Conservation (phyloP, 2,113 vertebrate species). For the Aix galericulata region DNA sequence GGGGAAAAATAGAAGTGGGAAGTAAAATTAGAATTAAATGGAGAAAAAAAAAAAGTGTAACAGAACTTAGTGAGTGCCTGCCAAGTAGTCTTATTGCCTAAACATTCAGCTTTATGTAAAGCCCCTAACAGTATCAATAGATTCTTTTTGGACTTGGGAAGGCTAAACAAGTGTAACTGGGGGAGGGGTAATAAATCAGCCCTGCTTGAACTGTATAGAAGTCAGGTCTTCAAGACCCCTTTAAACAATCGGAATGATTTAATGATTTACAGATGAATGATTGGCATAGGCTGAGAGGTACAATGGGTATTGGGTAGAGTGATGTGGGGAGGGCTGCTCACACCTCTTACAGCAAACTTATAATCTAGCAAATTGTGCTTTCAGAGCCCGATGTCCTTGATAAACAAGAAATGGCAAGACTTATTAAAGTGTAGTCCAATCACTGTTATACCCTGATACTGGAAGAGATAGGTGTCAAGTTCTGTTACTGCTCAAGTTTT, state of each 20-base stretch:
- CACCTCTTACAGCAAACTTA: background rate
- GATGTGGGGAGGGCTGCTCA: background rate
- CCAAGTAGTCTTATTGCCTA: background rate
- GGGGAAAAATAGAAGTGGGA: background rate
- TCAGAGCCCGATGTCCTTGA: conserved; percentile 13
- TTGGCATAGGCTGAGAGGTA: background rate
- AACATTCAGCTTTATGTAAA: background rate
- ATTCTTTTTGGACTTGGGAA: background rate
- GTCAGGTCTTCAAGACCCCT: background rate
- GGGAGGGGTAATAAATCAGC: background rate
- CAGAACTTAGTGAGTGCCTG: background rate
- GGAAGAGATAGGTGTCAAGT: conserved; percentile 51
- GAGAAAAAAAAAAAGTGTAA: background rate
- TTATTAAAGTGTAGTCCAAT: conserved; percentile 36
- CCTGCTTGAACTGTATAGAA: background rate
- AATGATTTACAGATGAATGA: background rate
- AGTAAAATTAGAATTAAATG: conserved; percentile 29
- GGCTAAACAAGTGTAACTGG: background rate
- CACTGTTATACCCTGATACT: background rate
- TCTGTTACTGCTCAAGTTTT: conserved; percentile 33
- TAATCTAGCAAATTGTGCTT: background rate
- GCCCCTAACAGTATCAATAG: background rate
- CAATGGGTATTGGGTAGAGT: background rate
- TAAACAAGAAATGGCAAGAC: conserved; percentile 37
- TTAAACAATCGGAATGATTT: background rate